phyloP scores from a whole-genome alignment of 2,888 invertebrate genomes.

The Zhengitettix transpicula region DNA sequence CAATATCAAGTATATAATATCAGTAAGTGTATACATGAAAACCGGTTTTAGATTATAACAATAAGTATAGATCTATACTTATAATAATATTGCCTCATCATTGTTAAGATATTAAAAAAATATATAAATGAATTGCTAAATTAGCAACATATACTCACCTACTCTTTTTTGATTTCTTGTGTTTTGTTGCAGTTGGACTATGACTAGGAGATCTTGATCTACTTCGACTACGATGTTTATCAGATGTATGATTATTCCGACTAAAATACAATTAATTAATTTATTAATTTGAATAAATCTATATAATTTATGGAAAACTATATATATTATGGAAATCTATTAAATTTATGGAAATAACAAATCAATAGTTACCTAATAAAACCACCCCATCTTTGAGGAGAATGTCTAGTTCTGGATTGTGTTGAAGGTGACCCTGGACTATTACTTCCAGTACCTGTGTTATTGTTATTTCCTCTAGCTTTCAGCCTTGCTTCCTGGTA shows the following conservation, averaged over 20 bases:
- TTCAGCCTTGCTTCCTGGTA: slow-evolving; percentile 49
- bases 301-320: neutral
- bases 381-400: slow-evolving; percentile 3
- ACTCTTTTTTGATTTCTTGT: slow-evolving; percentile 20
- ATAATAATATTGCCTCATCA: too few relatives aligned
- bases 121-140: neutral
- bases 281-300: neutral
- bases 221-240: slow-evolving; percentile 26
- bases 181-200: slow-evolving; percentile 21
- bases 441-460: slow-evolving; percentile 50
- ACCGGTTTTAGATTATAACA: too few relatives aligned
- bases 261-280: slow-evolving; percentile 15
- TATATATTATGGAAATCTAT: too few relatives aligned
- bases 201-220: slow-evolving; percentile 27
- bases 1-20: too few relatives aligned
- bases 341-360: neutral
- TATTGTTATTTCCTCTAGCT: slow-evolving; percentile 24
- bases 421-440: slow-evolving; percentile 25
- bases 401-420: neutral
- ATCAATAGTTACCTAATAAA: slow-evolving; percentile 1
- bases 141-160: slow-evolving; percentile 15
- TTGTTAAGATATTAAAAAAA: too few relatives aligned
- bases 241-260: slow-evolving; percentile 15
- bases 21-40: too few relatives aligned
- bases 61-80: too few relatives aligned